Conservation (phyloP, 1,140 invertebrate species). For the Drosophila novamexicana region DNA sequence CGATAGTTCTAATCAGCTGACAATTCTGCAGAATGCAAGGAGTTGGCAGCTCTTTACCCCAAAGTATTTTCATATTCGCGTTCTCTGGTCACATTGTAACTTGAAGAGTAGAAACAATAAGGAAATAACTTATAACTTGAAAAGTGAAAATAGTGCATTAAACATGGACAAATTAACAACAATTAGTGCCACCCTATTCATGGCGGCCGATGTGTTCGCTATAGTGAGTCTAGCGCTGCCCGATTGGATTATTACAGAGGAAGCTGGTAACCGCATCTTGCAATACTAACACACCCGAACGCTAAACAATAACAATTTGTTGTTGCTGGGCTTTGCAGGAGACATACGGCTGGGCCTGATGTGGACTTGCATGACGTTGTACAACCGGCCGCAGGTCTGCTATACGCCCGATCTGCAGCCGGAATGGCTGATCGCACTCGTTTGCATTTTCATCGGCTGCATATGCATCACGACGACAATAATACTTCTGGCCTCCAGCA, state of each 20-base stretch:
- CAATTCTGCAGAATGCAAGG: no score
- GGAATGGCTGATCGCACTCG: constrained; percentile 95
- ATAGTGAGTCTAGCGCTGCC: constrained; percentile 96
- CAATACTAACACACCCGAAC: neutral
- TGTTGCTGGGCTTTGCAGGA: constrained; percentile 85
- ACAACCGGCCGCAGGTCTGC: constrained; percentile 94
- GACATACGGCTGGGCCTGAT: constrained; percentile 92
- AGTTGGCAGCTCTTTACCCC: constrained; percentile 25
- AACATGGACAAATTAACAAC: constrained; percentile 96
- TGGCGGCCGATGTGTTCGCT: constrained; percentile 96
- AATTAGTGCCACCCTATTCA: constrained; percentile 95
- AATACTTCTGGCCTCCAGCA: constrained; percentile 93
- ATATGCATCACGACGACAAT: constrained; percentile 96
- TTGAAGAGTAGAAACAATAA: constrained; percentile 19
- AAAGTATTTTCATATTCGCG: neutral
- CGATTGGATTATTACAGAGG: constrained; percentile 98
- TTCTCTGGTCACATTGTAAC: constrained; percentile 22
- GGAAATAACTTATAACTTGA: constrained; percentile 8
- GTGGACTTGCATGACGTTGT: constrained; percentile 96
- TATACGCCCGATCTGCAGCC: constrained; percentile 93
- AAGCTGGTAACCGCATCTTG: constrained; percentile 87
- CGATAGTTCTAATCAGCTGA: no score
- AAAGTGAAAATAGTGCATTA: constrained; percentile 18
- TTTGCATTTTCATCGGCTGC: constrained; percentile 96
- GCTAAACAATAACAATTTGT: constrained; percentile 26